phyloP scores from a whole-genome alignment of 2,113 vertebrate species.

The Nothoprocta perdicaria region DNA sequence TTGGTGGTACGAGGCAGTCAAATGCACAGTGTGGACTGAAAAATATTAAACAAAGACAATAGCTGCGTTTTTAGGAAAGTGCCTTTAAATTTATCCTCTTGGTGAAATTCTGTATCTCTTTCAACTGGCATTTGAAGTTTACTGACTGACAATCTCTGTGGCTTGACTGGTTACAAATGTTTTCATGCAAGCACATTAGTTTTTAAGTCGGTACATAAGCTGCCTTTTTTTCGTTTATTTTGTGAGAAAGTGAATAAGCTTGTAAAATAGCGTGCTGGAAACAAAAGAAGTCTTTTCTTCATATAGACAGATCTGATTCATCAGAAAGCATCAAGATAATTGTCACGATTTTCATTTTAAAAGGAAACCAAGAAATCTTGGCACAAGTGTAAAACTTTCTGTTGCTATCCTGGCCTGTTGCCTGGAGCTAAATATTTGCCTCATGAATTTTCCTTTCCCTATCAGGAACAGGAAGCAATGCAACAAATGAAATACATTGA shows the following conservation, averaged over 20 bases:
- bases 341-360: conserved; percentile 84
- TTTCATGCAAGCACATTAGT: conserved; percentile 72
- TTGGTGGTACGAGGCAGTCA: neutral
- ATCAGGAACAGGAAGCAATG: conserved; percentile 80
- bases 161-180: conserved; percentile 76
- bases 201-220: conserved; percentile 76
- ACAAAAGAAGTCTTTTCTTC: conserved; percentile 72
- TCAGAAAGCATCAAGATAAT: conserved; percentile 82
- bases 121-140: conserved; percentile 62
- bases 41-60: conserved; percentile 8
- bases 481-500: conserved; percentile 77
- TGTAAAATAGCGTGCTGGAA: conserved; percentile 74
- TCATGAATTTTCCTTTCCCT: conserved; percentile 77
- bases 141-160: conserved; percentile 68
- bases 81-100: conserved; percentile 34
- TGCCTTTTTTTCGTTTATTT: conserved; percentile 60
- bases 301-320: conserved; percentile 80
- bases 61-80: conserved; percentile 37
- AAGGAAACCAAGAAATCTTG: conserved; percentile 81
- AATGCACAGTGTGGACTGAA: neutral
- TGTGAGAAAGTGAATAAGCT: conserved; percentile 74
- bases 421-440: conserved; percentile 80
- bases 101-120: conserved; percentile 33
- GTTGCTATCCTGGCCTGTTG: conserved; percentile 78
- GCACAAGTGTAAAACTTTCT: conserved; percentile 78